These are phyloP conservation scores for Kryptolebias ocellatus DNA, from an alignment of 2,797 vertebrate genomes.

Conservation along the genomic window DNA sequence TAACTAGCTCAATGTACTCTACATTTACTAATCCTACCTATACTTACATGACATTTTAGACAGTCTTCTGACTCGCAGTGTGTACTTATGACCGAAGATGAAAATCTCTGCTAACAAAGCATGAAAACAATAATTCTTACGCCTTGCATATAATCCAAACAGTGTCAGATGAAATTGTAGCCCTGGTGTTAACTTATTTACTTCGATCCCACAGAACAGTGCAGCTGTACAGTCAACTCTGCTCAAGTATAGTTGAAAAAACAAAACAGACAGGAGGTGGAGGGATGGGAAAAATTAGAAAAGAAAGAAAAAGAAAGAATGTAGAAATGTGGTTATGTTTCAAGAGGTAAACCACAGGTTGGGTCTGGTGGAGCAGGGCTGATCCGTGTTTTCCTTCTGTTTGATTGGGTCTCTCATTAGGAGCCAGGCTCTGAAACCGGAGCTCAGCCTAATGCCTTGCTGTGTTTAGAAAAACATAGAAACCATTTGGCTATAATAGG, in stretches of 20 bases:
- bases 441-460: constrained; percentile 82
- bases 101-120: constrained; percentile 22
- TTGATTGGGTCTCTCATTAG: constrained; percentile 85
- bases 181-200: constrained; percentile 71
- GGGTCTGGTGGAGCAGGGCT: constrained; percentile 75
- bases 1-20: constrained; percentile 7
- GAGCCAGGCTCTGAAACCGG: constrained; percentile 81
- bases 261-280: constrained; percentile 60
- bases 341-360: constrained; percentile 82
- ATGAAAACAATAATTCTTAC: constrained; percentile 37
- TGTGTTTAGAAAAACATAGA: constrained; percentile 83
- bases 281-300: constrained; percentile 49
- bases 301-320: constrained; percentile 39
- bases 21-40: constrained; percentile 11
- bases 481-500: constrained; percentile 84
- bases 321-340: constrained; percentile 72
- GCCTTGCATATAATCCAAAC: constrained; percentile 26
- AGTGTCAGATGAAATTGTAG: constrained; percentile 43
- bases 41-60: constrained; percentile 12
- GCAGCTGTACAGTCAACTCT: constrained; percentile 75
- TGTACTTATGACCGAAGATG: constrained; percentile 11
- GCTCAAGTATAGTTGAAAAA: constrained; percentile 66
- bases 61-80: constrained; percentile 11
- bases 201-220: constrained; percentile 59
- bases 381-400: constrained; percentile 80